Conservation (phyloP, 2,888 invertebrate species). For the Caenorhabditis drosophilae region DNA sequence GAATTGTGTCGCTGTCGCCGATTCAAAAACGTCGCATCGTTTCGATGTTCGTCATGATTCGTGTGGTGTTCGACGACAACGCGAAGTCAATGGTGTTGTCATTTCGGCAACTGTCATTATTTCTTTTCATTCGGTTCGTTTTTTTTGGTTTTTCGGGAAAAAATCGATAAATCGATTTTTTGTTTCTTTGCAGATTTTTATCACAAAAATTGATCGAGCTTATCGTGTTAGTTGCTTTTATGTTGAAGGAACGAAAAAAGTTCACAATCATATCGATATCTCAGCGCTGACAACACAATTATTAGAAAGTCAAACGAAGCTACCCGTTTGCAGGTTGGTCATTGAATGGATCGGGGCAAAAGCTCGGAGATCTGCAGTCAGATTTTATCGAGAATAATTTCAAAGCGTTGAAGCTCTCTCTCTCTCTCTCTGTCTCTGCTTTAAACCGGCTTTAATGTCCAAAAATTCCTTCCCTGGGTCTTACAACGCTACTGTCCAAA, state of each 20-base stretch:
- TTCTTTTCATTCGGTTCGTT: conserved; percentile 62
- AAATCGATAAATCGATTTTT: no score
- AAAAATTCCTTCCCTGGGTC: no score
- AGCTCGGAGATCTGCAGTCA: background rate
- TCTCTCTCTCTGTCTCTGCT: no score
- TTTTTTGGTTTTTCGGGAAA: background rate
- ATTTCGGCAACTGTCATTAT: conserved; percentile 64
- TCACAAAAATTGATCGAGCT: conserved; percentile 67
- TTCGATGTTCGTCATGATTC: conserved; percentile 63
- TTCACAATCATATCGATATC: conserved; percentile 62
- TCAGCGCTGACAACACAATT: conserved; percentile 57
- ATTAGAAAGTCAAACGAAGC: conserved; percentile 52
- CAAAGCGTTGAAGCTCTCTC: no score
- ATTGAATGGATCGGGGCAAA: background rate
- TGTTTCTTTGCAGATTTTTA: conserved; percentile 68
- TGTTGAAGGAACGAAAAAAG: conserved; percentile 61
- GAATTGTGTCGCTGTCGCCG: conserved; percentile 45
- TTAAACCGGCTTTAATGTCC: no score
- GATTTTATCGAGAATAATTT: no score
- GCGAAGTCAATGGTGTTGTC: conserved; percentile 64
- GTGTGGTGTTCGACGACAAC: conserved; percentile 62
- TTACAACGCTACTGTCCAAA: no score
- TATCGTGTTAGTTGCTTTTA: conserved; percentile 67
- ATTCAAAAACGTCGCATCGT: conserved; percentile 41
- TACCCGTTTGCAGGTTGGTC: conserved; percentile 59